Evolutionary conservation across 2,797 vertebrate genomes (phyloP).

Genomic region (Gymnothorax javanicus): DNA sequence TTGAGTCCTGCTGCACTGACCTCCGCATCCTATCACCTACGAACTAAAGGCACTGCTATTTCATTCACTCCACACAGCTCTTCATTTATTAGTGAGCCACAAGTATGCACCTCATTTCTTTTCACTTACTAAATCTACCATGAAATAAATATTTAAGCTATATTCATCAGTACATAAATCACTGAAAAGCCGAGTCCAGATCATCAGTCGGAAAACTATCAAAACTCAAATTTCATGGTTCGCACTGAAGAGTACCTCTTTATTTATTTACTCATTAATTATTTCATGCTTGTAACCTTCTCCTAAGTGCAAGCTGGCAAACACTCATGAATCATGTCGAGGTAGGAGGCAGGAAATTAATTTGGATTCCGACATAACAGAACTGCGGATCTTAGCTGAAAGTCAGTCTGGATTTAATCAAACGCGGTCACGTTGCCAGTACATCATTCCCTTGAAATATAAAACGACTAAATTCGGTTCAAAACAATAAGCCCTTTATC

Average conservation of each 20-base stretch:
- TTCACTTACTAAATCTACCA: not conserved
- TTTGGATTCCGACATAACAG: conserved; percentile 6
- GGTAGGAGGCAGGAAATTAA: conserved; percentile 10
- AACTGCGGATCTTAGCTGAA: not conserved
- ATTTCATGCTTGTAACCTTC: conserved; percentile 17
- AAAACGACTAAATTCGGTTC: not conserved
- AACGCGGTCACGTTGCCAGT: too few relatives aligned
- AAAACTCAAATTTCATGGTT: not conserved
- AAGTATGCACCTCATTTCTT: too few relatives aligned
- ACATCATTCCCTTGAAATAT: not conserved
- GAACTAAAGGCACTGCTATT: not conserved
- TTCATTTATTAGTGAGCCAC: not conserved
- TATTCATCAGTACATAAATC: not conserved
- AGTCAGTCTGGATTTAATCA: not conserved
- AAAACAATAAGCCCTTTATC: not conserved
- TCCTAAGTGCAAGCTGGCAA: conserved; percentile 8
- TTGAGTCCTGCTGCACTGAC: not conserved
- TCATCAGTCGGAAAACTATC: not conserved
- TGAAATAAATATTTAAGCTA: not conserved
- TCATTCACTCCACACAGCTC: not conserved
- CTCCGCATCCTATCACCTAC: not conserved
- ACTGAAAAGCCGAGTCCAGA: not conserved
- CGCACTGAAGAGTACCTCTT: not conserved
- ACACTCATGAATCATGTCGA: conserved; percentile 1
- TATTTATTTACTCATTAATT: conserved; percentile 6